phyloP scores from a whole-genome alignment of 2,888 invertebrate species.

The Erynnis tages region DNA sequence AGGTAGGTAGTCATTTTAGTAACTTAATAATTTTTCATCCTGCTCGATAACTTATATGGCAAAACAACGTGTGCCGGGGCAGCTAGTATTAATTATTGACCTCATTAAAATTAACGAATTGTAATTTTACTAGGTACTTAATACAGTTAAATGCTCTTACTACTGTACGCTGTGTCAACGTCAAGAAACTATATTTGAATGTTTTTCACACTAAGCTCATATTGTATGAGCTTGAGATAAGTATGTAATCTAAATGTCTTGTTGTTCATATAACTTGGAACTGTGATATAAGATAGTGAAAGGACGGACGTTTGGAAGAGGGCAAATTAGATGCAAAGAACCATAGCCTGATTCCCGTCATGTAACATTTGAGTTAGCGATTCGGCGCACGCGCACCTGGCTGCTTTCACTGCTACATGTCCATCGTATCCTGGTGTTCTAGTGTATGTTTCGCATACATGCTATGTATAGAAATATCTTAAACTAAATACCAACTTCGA shows the following conservation, averaged over 20 bases:
- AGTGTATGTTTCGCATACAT: conserved; percentile 33
- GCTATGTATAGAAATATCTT: not conserved
- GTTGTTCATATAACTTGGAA: conserved; percentile 8
- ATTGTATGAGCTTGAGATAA: no score
- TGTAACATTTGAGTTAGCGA: conserved; percentile 57
- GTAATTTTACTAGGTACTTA: no score
- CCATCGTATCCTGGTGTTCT: conserved; percentile 59
- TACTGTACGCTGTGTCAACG: no score
- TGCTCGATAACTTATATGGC: no score
- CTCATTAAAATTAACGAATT: no score
- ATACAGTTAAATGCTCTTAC: no score
- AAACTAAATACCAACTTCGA: not conserved
- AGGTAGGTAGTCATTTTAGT: no score
- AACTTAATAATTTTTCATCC: no score
- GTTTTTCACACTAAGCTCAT: no score
- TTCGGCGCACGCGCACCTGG: conserved; percentile 70
- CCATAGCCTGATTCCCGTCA: conserved; percentile 67
- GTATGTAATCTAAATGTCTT: conserved; percentile 14
- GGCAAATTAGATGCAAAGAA: conserved; percentile 70
- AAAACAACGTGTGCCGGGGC: no score
- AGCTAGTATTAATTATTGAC: no score
- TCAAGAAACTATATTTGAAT: no score
- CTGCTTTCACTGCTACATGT: conserved; percentile 66
- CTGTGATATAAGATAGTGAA: conserved; percentile 59
- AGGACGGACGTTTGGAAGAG: conserved; percentile 64